Conservation (phyloP, 2,888 invertebrate species). For the Eupithecia pulchellata region DNA sequence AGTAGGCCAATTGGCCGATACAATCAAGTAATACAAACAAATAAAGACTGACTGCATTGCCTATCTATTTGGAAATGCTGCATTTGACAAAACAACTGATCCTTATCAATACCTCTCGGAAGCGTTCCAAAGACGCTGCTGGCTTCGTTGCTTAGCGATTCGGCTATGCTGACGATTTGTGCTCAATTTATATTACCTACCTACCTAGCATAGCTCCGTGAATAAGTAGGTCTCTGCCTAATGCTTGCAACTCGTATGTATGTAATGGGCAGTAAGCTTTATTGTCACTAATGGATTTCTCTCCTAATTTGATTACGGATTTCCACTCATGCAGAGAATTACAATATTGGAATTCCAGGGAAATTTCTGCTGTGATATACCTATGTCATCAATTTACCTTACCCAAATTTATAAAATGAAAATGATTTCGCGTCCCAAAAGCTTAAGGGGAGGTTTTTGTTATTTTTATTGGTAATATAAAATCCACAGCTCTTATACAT, state of each 20-base stretch:
- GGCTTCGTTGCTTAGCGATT: too few relatives aligned
- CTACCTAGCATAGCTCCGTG: background rate
- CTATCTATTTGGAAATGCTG: too few relatives aligned
- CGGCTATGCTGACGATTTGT: too few relatives aligned
- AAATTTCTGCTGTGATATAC: background rate
- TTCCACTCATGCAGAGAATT: conserved; percentile 19
- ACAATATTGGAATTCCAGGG: conserved; percentile 6
- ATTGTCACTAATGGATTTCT: conserved; percentile 39
- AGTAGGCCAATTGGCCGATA: too few relatives aligned
- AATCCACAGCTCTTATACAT: too few relatives aligned
- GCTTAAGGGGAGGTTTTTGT: background rate
- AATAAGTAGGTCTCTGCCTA: background rate
- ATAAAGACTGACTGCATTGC: too few relatives aligned
- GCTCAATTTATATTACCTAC: too few relatives aligned
- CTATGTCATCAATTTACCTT: background rate
- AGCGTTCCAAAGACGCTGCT: too few relatives aligned
- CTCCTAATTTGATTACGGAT: conserved; percentile 34
- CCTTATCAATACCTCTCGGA: too few relatives aligned
- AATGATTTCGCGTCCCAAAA: background rate
- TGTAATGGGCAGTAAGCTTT: conserved; percentile 32
- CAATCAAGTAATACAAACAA: too few relatives aligned
- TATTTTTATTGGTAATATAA: too few relatives aligned
- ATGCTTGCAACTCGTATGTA: conserved; percentile 12
- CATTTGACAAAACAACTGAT: too few relatives aligned
- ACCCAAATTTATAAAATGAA: background rate